A percentile compares a stretch with the other conserved stretches of the same genome.
phyloP scores from a whole-genome alignment of 2,797 vertebrate species.

The Remorina albescens region DNA sequence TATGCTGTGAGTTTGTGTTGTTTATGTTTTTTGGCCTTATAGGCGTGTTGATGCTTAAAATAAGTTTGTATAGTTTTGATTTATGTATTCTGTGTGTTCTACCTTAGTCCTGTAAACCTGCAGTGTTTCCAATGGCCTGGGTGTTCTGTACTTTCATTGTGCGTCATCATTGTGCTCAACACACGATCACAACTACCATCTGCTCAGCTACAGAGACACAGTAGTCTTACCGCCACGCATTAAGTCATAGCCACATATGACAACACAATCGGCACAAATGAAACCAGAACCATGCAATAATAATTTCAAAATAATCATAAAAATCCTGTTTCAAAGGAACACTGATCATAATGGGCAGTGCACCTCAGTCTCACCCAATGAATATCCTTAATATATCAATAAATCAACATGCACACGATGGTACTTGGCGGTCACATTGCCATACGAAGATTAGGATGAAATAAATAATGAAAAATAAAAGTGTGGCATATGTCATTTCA shows the following conservation, averaged over 20 bases:
- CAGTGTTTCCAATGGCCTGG: background rate
- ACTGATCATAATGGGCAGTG: background rate
- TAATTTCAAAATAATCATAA: background rate
- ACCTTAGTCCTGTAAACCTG: background rate
- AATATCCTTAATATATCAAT: slow-evolving; percentile 8
- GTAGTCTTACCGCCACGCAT: background rate
- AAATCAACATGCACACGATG: slow-evolving; percentile 3
- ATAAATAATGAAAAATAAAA: slow-evolving; percentile 21
- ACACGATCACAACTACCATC: background rate
- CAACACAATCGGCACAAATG: background rate
- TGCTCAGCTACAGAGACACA: background rate
- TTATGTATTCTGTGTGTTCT: background rate
- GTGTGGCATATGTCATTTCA: background rate
- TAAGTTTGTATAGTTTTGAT: too few relatives aligned
- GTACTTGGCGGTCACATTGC: background rate
- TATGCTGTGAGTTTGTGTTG: too few relatives aligned
- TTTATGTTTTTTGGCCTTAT: too few relatives aligned
- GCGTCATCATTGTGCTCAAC: background rate
- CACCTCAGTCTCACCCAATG: background rate
- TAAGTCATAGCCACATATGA: background rate
- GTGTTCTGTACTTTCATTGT: background rate
- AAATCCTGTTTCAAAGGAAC: slow-evolving; percentile 2
- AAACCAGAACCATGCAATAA: background rate
- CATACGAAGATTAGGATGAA: slow-evolving; percentile 16
- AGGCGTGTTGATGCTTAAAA: too few relatives aligned